phyloP scores from a whole-genome alignment of 2,888 invertebrate species.

The Melieria omissa region DNA sequence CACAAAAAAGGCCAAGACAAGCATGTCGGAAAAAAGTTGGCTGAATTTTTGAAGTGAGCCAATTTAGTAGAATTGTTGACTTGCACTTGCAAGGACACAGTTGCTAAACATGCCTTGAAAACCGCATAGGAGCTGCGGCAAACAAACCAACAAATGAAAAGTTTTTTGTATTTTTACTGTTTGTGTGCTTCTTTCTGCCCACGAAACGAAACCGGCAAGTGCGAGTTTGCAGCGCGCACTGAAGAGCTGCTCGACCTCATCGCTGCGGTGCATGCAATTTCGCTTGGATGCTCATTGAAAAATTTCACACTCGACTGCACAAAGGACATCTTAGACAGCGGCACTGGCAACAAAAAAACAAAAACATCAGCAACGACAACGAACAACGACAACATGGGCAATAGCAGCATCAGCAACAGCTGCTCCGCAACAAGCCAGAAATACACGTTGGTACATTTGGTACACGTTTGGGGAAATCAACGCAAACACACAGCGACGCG shows the following conservation, averaged over 20 bases:
- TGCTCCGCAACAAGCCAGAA: too few relatives aligned
- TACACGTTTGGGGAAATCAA: constrained; percentile 8
- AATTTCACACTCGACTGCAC: constrained; percentile 45
- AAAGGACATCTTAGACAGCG: constrained; percentile 47
- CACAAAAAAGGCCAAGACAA: too few relatives aligned
- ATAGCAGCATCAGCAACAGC: background rate
- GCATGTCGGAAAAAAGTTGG: too few relatives aligned
- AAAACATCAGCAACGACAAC: too few relatives aligned
- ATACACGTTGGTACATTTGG: background rate
- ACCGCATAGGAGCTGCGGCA: too few relatives aligned
- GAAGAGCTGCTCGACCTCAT: constrained; percentile 23
- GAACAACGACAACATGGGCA: background rate
- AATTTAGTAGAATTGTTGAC: too few relatives aligned
- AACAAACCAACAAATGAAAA: background rate
- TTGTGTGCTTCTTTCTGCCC: too few relatives aligned
- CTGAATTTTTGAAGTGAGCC: too few relatives aligned
- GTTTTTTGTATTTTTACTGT: too few relatives aligned
- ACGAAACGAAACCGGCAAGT: background rate
- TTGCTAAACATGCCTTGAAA: too few relatives aligned
- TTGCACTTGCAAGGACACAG: too few relatives aligned
- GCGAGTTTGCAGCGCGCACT: background rate
- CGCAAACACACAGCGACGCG: constrained; percentile 4
- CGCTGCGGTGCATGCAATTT: constrained; percentile 45
- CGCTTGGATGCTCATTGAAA: constrained; percentile 45
- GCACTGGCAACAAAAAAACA: background rate